Conservation (phyloP, 2,113 vertebrate genomes). For the Herpetotheres cachinnans region DNA sequence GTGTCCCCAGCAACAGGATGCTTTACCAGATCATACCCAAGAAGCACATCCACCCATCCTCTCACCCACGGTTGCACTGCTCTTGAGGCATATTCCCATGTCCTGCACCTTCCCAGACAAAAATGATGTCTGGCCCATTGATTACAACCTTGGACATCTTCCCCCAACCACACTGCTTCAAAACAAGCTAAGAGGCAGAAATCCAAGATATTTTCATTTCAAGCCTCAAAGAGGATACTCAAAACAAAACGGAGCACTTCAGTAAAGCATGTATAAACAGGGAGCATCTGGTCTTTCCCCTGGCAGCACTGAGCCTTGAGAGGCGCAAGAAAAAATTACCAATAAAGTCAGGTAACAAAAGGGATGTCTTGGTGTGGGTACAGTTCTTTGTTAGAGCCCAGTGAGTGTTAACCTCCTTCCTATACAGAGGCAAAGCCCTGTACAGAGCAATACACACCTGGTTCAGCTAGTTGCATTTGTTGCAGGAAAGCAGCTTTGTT, state of each 20-base stretch:
- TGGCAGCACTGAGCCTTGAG: neutral
- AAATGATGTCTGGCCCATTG: neutral
- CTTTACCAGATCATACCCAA: neutral
- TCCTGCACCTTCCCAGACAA: neutral
- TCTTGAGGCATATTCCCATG: neutral
- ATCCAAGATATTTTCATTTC: neutral
- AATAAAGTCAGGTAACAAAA: neutral
- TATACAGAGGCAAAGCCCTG: neutral
- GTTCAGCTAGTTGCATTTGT: neutral
- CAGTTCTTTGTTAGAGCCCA: neutral
- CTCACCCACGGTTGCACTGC: neutral
- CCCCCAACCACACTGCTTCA: neutral
- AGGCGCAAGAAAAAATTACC: neutral
- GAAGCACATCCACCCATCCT: neutral
- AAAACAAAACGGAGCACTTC: neutral
- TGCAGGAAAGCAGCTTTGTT: neutral
- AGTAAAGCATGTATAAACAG: neutral
- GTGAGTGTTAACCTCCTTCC: neutral
- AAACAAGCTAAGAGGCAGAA: neutral
- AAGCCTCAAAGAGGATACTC: neutral
- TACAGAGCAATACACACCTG: rapidly evolving
- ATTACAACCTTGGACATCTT: neutral
- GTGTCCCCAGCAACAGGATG: neutral
- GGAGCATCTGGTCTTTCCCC: neutral
- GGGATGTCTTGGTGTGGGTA: neutral